These are phyloP conservation scores for Cataglyphis rosenhaueri DNA, from an alignment of 2,888 invertebrate species.

Conservation along the genomic window DNA sequence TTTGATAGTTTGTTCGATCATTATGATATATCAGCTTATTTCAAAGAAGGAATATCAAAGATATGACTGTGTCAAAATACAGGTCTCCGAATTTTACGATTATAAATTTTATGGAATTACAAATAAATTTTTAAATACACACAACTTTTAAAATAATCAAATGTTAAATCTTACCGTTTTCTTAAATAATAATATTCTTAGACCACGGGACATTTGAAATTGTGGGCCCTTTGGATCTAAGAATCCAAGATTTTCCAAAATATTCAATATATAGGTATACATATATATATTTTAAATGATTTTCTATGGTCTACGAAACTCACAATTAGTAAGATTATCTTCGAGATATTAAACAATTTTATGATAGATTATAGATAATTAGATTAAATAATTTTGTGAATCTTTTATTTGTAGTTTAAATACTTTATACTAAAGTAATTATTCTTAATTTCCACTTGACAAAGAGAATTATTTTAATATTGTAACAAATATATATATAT, in stretches of 20 bases:
- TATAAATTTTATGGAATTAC: background rate
- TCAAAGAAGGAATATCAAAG: background rate
- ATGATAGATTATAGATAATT: background rate
- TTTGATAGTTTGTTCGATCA: background rate
- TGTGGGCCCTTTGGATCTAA: constrained; percentile 32
- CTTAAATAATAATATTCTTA: constrained; percentile 16
- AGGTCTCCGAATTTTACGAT: background rate
- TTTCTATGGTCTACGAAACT: background rate
- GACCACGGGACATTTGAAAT: constrained; percentile 6
- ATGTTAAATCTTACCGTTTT: background rate
- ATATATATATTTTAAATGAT: background rate
- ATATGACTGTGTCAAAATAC: background rate
- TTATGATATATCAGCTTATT: background rate
- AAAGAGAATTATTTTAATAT: background rate
- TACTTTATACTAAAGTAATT: background rate
- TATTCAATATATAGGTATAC: background rate
- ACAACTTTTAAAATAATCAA: background rate
- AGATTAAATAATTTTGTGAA: background rate
- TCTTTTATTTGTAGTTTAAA: background rate
- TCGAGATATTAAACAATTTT: background rate
- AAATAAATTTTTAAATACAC: background rate
- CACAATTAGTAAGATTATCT: background rate
- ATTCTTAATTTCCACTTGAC: background rate
- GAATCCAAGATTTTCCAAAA: background rate
- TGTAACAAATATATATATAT: background rate